phyloP scores from a whole-genome alignment of 2,888 invertebrate genomes.

The Cosmorhoe ocellata region DNA sequence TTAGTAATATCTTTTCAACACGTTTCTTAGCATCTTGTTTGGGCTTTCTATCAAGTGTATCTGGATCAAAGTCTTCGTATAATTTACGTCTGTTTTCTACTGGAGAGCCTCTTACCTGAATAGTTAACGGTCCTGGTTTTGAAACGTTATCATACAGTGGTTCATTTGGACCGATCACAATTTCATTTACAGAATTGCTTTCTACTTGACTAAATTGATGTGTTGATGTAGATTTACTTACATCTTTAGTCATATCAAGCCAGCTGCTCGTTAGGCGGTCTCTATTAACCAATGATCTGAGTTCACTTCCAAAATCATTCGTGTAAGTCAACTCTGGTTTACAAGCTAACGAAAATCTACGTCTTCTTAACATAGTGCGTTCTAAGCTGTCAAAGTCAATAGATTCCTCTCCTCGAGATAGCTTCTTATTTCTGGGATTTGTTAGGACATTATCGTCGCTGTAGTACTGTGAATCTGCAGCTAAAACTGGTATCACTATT shows the following conservation, averaged over 20 bases:
- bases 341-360: constrained; percentile 70
- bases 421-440: constrained; percentile 50
- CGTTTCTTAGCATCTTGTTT: constrained; percentile 64
- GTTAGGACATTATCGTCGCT: constrained; percentile 65
- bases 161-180: constrained; percentile 84
- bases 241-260: constrained; percentile 63
- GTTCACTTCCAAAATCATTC: constrained; percentile 46
- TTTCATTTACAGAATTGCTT: constrained; percentile 83
- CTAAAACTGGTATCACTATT: constrained; percentile 71
- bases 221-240: constrained; percentile 43
- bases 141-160: constrained; percentile 77
- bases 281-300: constrained; percentile 49
- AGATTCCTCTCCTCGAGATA: constrained; percentile 48
- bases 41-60: constrained; percentile 91
- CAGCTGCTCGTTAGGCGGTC: constrained; percentile 68
- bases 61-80: constrained; percentile 91
- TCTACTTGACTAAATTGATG: constrained; percentile 62
- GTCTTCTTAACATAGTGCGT: constrained; percentile 53
- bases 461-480: constrained; percentile 68
- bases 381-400: constrained; percentile 71
- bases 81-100: constrained; percentile 85
- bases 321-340: constrained; percentile 71
- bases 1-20: constrained; percentile 81
- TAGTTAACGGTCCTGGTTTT: constrained; percentile 90
- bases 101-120: constrained; percentile 89